Percentiles rank a stretch among this genome's conserved stretches.
Conservation (phyloP, 2,113 vertebrate genomes). For the Sander vitreus region DNA sequence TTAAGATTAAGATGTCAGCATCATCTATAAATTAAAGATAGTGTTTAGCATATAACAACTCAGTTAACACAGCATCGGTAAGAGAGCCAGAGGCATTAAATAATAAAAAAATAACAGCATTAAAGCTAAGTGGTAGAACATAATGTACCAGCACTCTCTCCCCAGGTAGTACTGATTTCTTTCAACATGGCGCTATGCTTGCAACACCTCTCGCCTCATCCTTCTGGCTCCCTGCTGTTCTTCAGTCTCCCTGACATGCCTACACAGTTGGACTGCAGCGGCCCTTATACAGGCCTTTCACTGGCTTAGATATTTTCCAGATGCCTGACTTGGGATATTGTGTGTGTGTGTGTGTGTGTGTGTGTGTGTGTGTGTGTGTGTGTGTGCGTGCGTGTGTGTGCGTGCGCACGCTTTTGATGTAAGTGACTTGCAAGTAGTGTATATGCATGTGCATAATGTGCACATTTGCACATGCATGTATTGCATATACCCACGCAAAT, state of each 20-base stretch:
- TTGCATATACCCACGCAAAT: background rate
- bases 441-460: background rate
- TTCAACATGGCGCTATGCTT: slow-evolving; percentile 68
- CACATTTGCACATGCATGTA: slow-evolving; percentile 10
- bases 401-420: slow-evolving; percentile 45
- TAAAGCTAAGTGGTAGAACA: slow-evolving; percentile 67
- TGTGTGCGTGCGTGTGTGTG: slow-evolving; percentile 14
- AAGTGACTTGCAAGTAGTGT: slow-evolving; percentile 16
- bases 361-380: slow-evolving; percentile 10
- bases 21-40: slow-evolving; percentile 41
- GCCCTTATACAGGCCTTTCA: slow-evolving; percentile 57
- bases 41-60: slow-evolving; percentile 39
- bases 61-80: slow-evolving; percentile 51
- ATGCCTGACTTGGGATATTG: slow-evolving; percentile 67
- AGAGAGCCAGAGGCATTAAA: slow-evolving; percentile 58
- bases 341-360: slow-evolving; percentile 15
- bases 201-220: slow-evolving; percentile 67
- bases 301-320: slow-evolving; percentile 71
- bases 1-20: slow-evolving; percentile 21
- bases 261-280: slow-evolving; percentile 66
- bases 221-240: slow-evolving; percentile 72
- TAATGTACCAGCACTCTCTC: slow-evolving; percentile 63
- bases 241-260: slow-evolving; percentile 64
- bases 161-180: slow-evolving; percentile 69
- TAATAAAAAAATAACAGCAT: slow-evolving; percentile 61